phyloP scores from a whole-genome alignment of 2,888 invertebrate genomes.

The Stenichneumon culpator region DNA sequence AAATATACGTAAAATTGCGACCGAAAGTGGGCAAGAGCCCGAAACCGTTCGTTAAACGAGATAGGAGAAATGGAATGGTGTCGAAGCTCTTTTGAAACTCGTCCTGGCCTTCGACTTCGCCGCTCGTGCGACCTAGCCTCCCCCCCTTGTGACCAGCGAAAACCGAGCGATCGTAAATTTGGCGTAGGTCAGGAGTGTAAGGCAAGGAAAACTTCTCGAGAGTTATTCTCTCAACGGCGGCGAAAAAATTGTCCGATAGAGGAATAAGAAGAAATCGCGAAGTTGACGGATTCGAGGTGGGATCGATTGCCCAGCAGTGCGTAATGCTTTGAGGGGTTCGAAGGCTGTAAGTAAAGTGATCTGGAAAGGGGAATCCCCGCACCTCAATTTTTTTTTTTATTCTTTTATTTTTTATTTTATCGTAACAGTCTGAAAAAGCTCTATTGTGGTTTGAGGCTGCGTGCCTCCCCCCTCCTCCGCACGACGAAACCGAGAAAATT shows the following conservation, averaged over 20 bases:
- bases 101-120: constrained; percentile 54
- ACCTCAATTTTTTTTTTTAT: background rate
- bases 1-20: background rate
- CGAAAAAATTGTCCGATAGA: constrained; percentile 14
- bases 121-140: constrained; percentile 26
- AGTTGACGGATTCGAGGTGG: constrained; percentile 17
- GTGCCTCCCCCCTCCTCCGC: background rate
- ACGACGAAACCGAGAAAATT: constrained; percentile 13
- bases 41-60: constrained; percentile 32
- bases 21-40: background rate
- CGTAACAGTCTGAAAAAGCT: constrained; percentile 36
- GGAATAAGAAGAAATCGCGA: constrained; percentile 15
- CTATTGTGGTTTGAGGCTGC: constrained; percentile 33
- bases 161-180: constrained; percentile 51
- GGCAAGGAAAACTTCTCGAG: constrained; percentile 44
- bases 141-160: constrained; percentile 24
- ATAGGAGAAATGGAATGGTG: constrained; percentile 21
- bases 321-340: constrained; percentile 32
- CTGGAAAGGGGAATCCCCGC: background rate
- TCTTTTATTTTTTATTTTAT: constrained; percentile 5
- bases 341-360: constrained; percentile 9
- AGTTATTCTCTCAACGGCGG: constrained; percentile 9
- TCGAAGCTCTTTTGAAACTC: constrained; percentile 42
- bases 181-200: constrained; percentile 54
- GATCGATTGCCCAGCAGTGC: constrained; percentile 42